Evolutionary conservation across 1,140 invertebrate genomes (phyloP).

Genomic region (Drusus annulatus): DNA sequence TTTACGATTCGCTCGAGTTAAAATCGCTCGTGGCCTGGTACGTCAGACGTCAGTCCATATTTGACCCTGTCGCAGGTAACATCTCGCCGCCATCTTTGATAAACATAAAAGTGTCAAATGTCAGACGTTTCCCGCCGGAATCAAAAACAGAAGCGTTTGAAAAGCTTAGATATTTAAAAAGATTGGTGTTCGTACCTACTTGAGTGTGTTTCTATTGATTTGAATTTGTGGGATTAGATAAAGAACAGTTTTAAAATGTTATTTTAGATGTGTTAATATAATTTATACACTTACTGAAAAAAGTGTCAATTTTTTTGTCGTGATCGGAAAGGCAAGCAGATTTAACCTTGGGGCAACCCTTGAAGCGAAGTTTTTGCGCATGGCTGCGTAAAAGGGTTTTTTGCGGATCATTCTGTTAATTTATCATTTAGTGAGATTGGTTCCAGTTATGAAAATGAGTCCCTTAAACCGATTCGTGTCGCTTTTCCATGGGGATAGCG

Average conservation of each 20-base stretch:
- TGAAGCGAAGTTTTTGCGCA: too few species aligned
- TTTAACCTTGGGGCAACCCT: neutral
- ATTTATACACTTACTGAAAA: neutral
- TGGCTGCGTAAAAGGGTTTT: too few species aligned
- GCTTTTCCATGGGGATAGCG: conserved; percentile 53
- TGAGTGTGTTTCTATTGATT: too few species aligned
- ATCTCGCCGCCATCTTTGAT: conserved; percentile 29
- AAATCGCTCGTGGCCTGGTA: conserved; percentile 9
- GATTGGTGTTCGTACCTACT: neutral
- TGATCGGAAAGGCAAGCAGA: neutral
- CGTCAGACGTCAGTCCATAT: conserved; percentile 15
- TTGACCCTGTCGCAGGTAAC: neutral
- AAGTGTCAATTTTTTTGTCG: neutral
- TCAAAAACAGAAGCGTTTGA: neutral
- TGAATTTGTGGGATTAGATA: too few species aligned
- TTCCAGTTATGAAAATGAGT: conserved; percentile 44
- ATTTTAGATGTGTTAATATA: too few species aligned
- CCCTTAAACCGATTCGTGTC: conserved; percentile 55
- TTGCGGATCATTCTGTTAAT: too few species aligned
- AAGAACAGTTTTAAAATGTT: too few species aligned
- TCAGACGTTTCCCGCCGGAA: conserved; percentile 24
- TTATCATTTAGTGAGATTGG: neutral
- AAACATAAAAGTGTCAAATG: neutral
- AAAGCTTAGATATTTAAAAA: neutral
- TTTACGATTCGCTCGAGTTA: conserved; percentile 31